These are phyloP conservation scores for Hippotragus niger DNA, from an alignment of 2,113 vertebrate genomes.

Conservation along the genomic window DNA sequence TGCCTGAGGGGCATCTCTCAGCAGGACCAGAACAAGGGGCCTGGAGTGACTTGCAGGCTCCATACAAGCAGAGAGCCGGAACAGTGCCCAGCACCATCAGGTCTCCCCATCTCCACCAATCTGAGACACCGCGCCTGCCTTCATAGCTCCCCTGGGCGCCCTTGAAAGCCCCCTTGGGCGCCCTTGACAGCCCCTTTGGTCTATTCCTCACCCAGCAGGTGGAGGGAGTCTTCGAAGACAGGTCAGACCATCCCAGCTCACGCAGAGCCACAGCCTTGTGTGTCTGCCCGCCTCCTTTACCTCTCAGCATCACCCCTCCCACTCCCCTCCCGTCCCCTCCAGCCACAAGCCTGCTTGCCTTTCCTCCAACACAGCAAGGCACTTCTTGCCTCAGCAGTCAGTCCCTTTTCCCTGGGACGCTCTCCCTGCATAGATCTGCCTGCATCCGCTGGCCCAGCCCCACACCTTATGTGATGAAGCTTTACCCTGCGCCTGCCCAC, in stretches of 20 bases:
- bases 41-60: background rate
- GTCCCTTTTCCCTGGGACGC: background rate
- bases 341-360: background rate
- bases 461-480: rapidly evolving
- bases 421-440: background rate
- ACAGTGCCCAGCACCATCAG: background rate
- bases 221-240: background rate
- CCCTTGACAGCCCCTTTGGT: background rate
- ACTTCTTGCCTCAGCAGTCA: background rate
- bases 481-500: rapidly evolving
- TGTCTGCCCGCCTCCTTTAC: background rate
- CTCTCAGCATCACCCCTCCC: background rate
- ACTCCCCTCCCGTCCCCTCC: background rate
- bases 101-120: background rate
- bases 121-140: rapidly evolving
- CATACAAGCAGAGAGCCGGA: background rate
- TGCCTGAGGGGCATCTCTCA: background rate
- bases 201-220: background rate
- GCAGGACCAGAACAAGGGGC: background rate
- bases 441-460: background rate
- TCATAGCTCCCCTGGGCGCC: background rate
- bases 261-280: background rate
- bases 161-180: background rate
- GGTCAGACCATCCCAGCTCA: background rate
- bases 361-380: background rate